Percentiles rank a stretch among this genome's conserved stretches.
Evolutionary conservation across 2,797 vertebrate species (phyloP).

Genomic region (Rhinoraja longicauda): DNA sequence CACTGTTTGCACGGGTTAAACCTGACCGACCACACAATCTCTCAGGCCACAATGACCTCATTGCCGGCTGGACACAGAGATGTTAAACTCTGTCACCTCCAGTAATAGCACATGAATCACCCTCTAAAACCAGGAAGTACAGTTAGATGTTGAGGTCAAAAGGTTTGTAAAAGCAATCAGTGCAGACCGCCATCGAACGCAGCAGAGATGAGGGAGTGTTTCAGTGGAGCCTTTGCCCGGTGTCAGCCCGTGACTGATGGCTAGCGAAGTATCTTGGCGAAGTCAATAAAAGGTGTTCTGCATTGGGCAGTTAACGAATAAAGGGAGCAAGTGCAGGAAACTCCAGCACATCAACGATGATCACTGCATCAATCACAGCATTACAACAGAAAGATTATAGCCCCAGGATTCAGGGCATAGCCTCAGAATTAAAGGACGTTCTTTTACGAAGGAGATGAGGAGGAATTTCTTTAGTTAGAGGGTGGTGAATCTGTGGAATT

Average conservation of each 20-base stretch:
- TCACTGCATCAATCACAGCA: constrained; percentile 7
- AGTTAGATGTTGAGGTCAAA: constrained; percentile 40
- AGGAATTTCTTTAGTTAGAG: too few species aligned
- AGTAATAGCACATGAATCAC: neutral
- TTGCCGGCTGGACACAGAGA: neutral
- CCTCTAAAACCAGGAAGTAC: neutral
- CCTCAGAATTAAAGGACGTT: too few species aligned
- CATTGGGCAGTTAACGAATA: constrained; percentile 43
- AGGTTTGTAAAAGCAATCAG: constrained; percentile 46
- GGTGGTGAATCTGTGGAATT: too few species aligned
- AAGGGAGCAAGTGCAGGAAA: constrained; percentile 39
- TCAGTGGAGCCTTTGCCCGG: constrained; percentile 44
- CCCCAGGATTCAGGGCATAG: too few species aligned
- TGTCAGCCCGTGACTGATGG: constrained; percentile 42
- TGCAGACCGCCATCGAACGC: constrained; percentile 49
- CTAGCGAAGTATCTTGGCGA: constrained; percentile 45
- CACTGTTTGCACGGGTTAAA: too few species aligned
- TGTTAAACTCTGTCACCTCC: neutral
- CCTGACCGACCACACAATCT: too few species aligned
- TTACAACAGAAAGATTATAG: neutral
- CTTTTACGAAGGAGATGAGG: too few species aligned
- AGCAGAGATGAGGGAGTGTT: constrained; percentile 46
- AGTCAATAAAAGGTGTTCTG: constrained; percentile 46
- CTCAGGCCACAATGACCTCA: neutral
- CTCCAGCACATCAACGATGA: constrained; percentile 34